phyloP scores from a whole-genome alignment of 2,888 invertebrate genomes.

The Anaspis maculata region DNA sequence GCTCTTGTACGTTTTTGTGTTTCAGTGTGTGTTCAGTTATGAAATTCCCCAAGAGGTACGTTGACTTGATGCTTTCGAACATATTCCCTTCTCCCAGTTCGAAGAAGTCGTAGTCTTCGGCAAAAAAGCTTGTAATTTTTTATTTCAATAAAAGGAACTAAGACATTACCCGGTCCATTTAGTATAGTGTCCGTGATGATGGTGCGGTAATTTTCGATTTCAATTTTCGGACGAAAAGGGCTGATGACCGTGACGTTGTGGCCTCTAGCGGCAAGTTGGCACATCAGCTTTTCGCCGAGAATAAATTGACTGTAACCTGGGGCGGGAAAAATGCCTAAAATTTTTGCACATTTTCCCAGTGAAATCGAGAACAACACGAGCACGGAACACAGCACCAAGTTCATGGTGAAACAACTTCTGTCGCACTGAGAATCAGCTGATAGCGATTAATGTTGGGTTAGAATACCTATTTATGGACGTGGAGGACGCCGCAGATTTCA shows the following conservation, averaged over 20 bases:
- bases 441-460: too few species aligned
- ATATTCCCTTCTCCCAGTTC: constrained; percentile 1
- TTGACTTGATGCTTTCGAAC: constrained; percentile 5
- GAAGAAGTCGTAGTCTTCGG: constrained; percentile 8
- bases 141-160: too few species aligned
- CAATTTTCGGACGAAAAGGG: constrained; percentile 25
- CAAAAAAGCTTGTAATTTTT: constrained; percentile 1
- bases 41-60: constrained; percentile 11
- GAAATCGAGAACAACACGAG: too few species aligned
- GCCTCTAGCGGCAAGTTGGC: constrained; percentile 31
- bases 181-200: too few species aligned
- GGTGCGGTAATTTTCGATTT: constrained; percentile 36
- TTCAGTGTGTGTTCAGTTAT: constrained; percentile 19
- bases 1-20: constrained; percentile 26
- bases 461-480: too few species aligned
- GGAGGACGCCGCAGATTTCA: too few species aligned
- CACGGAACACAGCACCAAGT: too few species aligned
- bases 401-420: too few species aligned
- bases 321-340: constrained; percentile 26
- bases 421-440: too few species aligned
- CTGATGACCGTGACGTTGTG: constrained; percentile 38
- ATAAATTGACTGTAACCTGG: constrained; percentile 23
- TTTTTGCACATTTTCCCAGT: constrained; percentile 18
- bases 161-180: too few species aligned
- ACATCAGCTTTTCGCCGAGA: constrained; percentile 20